These are phyloP conservation scores for Cephus nigrinus DNA, from an alignment of 2,888 invertebrate species.

Conservation along the genomic window DNA sequence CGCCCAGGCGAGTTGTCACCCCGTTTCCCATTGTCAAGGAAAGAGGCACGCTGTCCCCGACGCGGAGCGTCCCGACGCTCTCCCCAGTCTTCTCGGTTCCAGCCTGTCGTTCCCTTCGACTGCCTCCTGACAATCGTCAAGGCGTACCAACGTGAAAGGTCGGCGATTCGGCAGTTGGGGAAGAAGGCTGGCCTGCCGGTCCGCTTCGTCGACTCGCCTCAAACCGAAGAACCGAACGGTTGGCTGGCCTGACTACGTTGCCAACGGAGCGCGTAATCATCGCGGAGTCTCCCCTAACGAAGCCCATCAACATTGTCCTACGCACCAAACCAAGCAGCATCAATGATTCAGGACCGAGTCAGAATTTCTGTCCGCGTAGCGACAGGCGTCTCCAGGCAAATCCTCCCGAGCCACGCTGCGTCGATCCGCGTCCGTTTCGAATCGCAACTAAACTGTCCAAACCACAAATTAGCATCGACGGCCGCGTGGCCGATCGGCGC, in stretches of 20 bases:
- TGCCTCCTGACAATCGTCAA: not conserved
- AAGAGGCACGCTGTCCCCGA: not conserved
- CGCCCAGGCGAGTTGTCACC: not conserved
- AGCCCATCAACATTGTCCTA: not conserved
- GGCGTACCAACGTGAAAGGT: not conserved
- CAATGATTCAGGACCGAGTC: slow-evolving; percentile 26
- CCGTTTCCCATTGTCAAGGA: not conserved
- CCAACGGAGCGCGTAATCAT: slow-evolving; percentile 39
- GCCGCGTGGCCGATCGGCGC: slow-evolving; percentile 29
- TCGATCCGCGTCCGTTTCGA: slow-evolving; percentile 20
- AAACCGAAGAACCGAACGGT: not conserved
- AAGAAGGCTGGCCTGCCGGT: not conserved
- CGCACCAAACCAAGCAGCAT: slow-evolving; percentile 14
- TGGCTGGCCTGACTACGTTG: not conserved
- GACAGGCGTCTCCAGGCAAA: not conserved
- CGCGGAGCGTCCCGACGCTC: not conserved
- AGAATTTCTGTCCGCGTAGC: slow-evolving; percentile 2
- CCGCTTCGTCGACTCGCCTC: not conserved
- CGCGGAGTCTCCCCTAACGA: slow-evolving; percentile 38
- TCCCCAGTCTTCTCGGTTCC: not conserved
- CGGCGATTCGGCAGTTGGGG: not conserved
- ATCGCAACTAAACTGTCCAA: slow-evolving; percentile 28
- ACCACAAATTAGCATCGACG: slow-evolving; percentile 37
- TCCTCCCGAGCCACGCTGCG: slow-evolving; percentile 14
- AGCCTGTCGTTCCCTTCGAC: not conserved